phyloP scores from a whole-genome alignment of 2,888 invertebrate species.

The Globia sparganii region DNA sequence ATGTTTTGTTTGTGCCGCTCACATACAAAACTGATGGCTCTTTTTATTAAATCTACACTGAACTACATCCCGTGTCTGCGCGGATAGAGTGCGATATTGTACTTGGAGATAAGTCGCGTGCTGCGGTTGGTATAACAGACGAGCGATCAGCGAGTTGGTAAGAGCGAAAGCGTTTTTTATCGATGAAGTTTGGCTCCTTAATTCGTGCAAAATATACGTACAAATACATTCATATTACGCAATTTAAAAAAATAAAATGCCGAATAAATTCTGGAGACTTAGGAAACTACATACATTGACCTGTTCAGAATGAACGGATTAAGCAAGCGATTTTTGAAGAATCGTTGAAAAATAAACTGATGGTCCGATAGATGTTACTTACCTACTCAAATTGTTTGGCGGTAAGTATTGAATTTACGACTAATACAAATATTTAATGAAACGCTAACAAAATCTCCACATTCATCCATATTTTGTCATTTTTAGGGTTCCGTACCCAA shows the following conservation, averaged over 20 bases:
- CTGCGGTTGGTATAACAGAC: slow-evolving; percentile 59
- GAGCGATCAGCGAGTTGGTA: slow-evolving; percentile 43
- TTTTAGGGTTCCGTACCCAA: no score
- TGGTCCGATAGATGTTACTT: neutral
- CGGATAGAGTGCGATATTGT: slow-evolving; percentile 67
- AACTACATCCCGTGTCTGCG: slow-evolving; percentile 65
- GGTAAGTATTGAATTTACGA: no score
- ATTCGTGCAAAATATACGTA: neutral
- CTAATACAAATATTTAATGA: neutral
- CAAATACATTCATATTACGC: no score
- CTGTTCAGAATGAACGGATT: neutral
- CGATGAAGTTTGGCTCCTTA: no score
- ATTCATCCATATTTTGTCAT: no score
- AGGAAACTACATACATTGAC: neutral
- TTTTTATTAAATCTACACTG: slow-evolving; percentile 67
- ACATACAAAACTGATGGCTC: slow-evolving; percentile 58
- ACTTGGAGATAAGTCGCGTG: slow-evolving; percentile 78
- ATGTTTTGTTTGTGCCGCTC: neutral
- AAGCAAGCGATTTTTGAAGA: no score
- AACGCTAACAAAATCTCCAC: neutral
- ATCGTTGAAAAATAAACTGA: neutral
- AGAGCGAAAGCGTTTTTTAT: slow-evolving; percentile 25
- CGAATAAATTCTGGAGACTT: neutral
- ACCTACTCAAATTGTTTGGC: neutral
- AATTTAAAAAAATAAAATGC: no score